These are phyloP conservation scores for Macropis europaea DNA, from an alignment of 2,888 invertebrate genomes.

Conservation along the genomic window DNA sequence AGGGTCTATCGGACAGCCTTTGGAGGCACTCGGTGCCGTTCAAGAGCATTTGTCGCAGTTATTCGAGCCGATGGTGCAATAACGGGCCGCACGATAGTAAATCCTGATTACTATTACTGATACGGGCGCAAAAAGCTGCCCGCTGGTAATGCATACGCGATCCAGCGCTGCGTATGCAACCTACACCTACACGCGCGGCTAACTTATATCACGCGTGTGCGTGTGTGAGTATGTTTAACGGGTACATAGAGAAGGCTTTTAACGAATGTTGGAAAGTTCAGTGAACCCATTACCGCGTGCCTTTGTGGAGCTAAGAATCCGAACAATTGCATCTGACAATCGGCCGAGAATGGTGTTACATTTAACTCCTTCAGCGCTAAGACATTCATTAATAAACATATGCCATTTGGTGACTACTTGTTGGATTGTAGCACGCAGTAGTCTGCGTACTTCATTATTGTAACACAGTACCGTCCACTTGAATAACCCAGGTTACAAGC, in stretches of 20 bases:
- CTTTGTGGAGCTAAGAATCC: slow-evolving; percentile 30
- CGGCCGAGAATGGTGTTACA: slow-evolving; percentile 15
- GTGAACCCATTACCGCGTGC: slow-evolving; percentile 48
- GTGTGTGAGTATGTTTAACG: background rate
- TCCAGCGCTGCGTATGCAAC: background rate
- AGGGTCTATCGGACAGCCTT: slow-evolving; percentile 1
- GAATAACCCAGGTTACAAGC: too few species aligned
- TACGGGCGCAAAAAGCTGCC: slow-evolving; percentile 54
- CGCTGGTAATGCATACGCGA: slow-evolving; percentile 36
- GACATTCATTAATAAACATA: too few species aligned
- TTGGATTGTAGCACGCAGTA: too few species aligned
- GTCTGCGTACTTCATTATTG: too few species aligned
- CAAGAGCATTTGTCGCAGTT: slow-evolving; percentile 56
- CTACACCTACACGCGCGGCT: background rate
- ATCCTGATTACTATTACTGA: slow-evolving; percentile 63
- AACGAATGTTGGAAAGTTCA: slow-evolving; percentile 54
- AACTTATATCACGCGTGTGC: background rate
- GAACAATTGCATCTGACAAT: slow-evolving; percentile 45
- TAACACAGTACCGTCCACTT: too few species aligned
- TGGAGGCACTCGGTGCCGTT: background rate
- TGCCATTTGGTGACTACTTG: too few species aligned
- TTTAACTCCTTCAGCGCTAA: too few species aligned
- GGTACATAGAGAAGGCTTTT: slow-evolving; percentile 40
- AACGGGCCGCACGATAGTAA: slow-evolving; percentile 57
- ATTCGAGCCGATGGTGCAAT: slow-evolving; percentile 58